Conservation (phyloP, 92 coral and sea anemone species). For the Epizoanthus ramosus region DNA sequence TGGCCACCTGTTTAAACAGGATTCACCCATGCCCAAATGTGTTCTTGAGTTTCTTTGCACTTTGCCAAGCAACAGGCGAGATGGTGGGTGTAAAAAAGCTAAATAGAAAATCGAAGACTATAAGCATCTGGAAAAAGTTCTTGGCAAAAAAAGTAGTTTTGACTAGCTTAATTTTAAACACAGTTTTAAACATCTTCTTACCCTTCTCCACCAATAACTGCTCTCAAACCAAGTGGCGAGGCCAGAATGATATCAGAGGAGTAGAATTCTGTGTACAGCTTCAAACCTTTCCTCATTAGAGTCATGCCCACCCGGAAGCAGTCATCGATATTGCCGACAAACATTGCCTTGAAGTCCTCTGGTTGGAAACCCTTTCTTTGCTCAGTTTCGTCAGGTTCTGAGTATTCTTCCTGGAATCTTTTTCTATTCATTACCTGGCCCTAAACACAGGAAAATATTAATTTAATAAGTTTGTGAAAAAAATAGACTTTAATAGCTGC, state of each 20-base stretch:
- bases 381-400: slow-evolving; percentile 53
- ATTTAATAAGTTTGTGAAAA: too few relatives aligned
- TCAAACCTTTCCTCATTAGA: slow-evolving; percentile 73
- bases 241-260: slow-evolving; percentile 91
- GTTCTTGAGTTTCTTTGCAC: too few relatives aligned
- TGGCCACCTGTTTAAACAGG: too few relatives aligned
- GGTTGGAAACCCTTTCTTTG: slow-evolving; percentile 56
- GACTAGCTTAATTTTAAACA: too few relatives aligned
- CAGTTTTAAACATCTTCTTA: slow-evolving; percentile 27
- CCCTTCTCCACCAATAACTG: slow-evolving; percentile 92
- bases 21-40: too few relatives aligned
- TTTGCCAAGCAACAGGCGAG: too few relatives aligned
- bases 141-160: too few relatives aligned
- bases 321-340: slow-evolving; percentile 94
- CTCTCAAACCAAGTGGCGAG: slow-evolving; percentile 91
- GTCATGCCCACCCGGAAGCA: slow-evolving; percentile 91
- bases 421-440: slow-evolving; percentile 96
- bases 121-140: too few relatives aligned
- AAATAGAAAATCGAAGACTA: too few relatives aligned
- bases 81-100: too few relatives aligned
- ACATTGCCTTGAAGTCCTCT: slow-evolving; percentile 90
- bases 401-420: slow-evolving; percentile 82
- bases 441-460: slow-evolving; percentile 40
- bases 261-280: slow-evolving; percentile 86
- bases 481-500: not conserved